These are phyloP conservation scores for Tetraneura akinire DNA, from an alignment of 1,140 invertebrate genomes.

Conservation along the genomic window DNA sequence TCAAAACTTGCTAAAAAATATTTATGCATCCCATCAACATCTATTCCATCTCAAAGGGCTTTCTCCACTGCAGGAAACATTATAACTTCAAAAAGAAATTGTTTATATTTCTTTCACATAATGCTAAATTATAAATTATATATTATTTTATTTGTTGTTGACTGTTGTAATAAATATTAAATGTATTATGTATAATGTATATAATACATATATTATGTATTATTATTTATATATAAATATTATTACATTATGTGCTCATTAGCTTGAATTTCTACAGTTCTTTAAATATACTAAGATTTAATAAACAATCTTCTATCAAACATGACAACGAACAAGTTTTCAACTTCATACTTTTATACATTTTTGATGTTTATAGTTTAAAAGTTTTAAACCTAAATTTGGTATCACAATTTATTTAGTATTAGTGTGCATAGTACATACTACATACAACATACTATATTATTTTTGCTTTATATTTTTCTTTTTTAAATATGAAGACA, in stretches of 20 bases:
- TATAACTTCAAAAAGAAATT: conserved; percentile 5
- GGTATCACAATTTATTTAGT: too few species aligned
- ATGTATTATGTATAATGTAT: conserved; percentile 27
- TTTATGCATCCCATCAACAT: neutral
- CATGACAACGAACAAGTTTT: too few species aligned
- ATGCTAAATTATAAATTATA: neutral
- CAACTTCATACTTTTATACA: too few species aligned
- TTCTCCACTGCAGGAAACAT: conserved; percentile 1
- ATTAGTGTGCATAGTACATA: too few species aligned
- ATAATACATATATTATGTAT: too few species aligned
- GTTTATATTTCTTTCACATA: conserved; percentile 3
- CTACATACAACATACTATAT: too few species aligned
- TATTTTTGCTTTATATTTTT: too few species aligned
- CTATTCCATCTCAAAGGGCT: neutral
- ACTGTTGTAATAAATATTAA: conserved; percentile 27
- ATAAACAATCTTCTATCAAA: too few species aligned
- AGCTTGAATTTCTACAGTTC: conserved; percentile 3
- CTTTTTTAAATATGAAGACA: too few species aligned
- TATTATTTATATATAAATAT: too few species aligned
- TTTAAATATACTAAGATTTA: conserved; percentile 16
- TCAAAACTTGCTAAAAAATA: neutral
- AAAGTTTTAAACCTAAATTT: too few species aligned
- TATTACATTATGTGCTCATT: conserved; percentile 11
- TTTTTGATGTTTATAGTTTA: too few species aligned
- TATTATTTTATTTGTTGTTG: conserved; percentile 24